Evolutionary conservation across 2,113 vertebrate genomes (phyloP), one percentile per base, ranked within the genome.

Genomic region (Galbula dea): DNA sequence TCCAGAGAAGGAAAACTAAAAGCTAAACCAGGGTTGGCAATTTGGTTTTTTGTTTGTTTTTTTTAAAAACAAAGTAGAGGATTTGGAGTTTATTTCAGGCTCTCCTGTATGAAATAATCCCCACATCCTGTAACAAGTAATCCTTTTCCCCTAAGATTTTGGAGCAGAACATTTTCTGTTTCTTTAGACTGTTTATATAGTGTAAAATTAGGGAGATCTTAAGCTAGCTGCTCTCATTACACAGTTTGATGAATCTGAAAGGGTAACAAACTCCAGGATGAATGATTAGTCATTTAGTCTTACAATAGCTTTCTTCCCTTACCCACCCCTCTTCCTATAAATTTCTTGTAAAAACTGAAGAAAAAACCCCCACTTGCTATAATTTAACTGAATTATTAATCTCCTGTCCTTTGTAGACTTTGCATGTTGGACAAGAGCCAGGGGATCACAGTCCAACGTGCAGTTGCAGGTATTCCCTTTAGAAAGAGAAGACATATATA

Each of bases 351-450:
- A 17, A 52, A 52, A 18, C 85, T 89, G 88, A 90, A 72, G 87
- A 76, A 41, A 94, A 78, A 71, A 55, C 39, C 18, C 11, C 11
- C 69, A 41, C 57, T 96, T 90, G 93, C 86, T 63, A 91, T 92
- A 83, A 96, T 96, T 95, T 95, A 97, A 95, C 94, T 95, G 93
- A 94, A 97, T 97, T 97, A 96, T 96, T 94, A 96, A 96, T 95
- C 93, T 95, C 49, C 63, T 88, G 74, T 87, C 87, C 75, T 85
- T 92, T 76, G 32, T 81, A 90, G 90, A 74, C 85, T 96, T 93
- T 88, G 43, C 76, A 63, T 19, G 68, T 86, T 96, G 96, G 95
- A 94, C 65, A 93, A 86, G 41, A 93, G 94, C 94, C 96, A 96
- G 82, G 84, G 87, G 63, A 93, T 83, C 52, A 51, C 78, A 91